Base-by-base conservation (phyloP, 2,888 invertebrate species). In the Ophraella communa region DNA sequence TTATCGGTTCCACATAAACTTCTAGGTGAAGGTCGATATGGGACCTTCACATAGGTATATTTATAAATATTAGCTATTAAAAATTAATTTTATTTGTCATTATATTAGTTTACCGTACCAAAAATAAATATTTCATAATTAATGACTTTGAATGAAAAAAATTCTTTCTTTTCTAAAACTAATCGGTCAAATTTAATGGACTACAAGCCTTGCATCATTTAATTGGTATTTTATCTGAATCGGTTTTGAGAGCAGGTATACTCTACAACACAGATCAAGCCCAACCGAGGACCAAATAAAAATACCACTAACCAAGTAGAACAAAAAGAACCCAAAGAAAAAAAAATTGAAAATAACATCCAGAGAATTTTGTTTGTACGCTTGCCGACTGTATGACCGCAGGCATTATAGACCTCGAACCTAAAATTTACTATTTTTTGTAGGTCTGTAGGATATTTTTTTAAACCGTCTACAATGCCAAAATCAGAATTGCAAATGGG, bases 401-500 rank as follows among this genome's bases (percentile, higher is more conserved):
- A 5, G 39, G 54, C 63, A 54, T 21, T 45, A 27, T 44, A 49
- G 47, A 27, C 56, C 30, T 47, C 44, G 58, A 54, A 64, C 62
- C 52, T 62, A 62, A 65, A 62, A 65, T 69, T 64, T 65, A 53
- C 55, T 60, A 62, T 62, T 60, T 69, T 65, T 68, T 65, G 65
- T 60, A 57, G 67, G 66, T 66, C 62, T 54, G 60, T 56, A 53
- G 58, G 53, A 62, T 62, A 57, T 62, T 60, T 66, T 62, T 66
- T 60, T 49, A 33, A 27, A 14, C 47, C 52, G 62, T 65, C 69
- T 55, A 66, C 68, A 55, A 64, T 55, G 62, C 54, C 44, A 44
- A 60, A 53, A 69, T 69, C 65, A 63, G 69, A 69, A 69, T 72
- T 72, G 70, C 69, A 69, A 72, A 72, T 66, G 62, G 60, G 62